Percentiles rank a stretch among this genome's conserved stretches.
Conservation (phyloP, 2,888 invertebrate species). For the Noctua janthina region DNA sequence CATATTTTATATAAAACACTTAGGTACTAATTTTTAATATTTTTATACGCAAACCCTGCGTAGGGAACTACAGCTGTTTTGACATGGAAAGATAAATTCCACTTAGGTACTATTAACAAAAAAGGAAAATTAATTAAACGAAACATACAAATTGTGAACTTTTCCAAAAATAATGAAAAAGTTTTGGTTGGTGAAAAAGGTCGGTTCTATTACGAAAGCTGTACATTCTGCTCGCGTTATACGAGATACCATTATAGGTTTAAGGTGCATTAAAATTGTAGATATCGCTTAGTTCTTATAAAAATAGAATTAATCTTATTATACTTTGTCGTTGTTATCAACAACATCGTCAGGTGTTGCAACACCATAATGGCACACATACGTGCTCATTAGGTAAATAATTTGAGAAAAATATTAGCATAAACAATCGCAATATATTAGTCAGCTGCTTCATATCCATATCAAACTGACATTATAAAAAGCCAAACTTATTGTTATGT, state of each 20-base stretch:
- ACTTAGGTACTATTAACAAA: too few relatives aligned
- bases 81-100: too few relatives aligned
- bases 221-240: not conserved
- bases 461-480: conserved; percentile 41
- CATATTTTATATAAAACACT: too few relatives aligned
- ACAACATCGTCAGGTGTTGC: not conserved
- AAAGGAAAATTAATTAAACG: too few relatives aligned
- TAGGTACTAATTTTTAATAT: too few relatives aligned
- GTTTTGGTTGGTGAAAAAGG: too few relatives aligned
- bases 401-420: conserved; percentile 24
- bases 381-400: conserved; percentile 20
- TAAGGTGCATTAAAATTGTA: not conserved
- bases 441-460: conserved; percentile 51
- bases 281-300: not conserved
- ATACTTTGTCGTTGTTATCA: conserved; percentile 9
- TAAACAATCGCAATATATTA: conserved; percentile 34
- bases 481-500: conserved; percentile 48
- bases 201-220: not conserved
- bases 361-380: not conserved
- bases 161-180: too few relatives aligned
- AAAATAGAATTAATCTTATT: not conserved
- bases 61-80: too few relatives aligned
- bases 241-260: not conserved
- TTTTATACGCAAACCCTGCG: too few relatives aligned
- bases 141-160: too few relatives aligned